Base-by-base conservation (phyloP, 2,113 vertebrate species). In the Rhizomys pruinosus region DNA sequence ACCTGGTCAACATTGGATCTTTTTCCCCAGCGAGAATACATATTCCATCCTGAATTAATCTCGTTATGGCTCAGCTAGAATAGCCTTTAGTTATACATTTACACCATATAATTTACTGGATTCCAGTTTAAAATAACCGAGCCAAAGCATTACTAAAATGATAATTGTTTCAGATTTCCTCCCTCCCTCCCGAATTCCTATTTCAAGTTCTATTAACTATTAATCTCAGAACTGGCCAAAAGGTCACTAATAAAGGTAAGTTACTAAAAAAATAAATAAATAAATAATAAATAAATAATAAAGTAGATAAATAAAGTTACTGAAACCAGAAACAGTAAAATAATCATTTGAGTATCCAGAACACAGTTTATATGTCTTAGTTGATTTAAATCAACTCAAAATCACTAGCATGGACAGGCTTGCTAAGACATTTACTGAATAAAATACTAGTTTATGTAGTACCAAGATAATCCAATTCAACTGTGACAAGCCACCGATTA, bases 201-300 rank as follows among this genome's bases (percentile, higher is more conserved):
- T n/a, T n/a, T n/a, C n/a, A n/a, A 85, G 71, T 72, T n/a, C 74
- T 92, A 84, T 86, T 77, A 94, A 96, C 93, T 76, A 92, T 96
- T 94, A 94, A 93, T 68, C 74, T 90, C 27, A 32, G 90, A 44
- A 93, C 27, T 90, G 34, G 55, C 84, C 20, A 91, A 97, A 89
- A 64, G 77, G 85, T 90, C 39, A 88, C 39, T 52, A 92, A n/a
- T 37, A 79, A 92, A 94, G 57, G 27, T 52, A 84, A 92, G 55
- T 76, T 74, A n/a, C n/a, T n/a, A n/a, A n/a, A n/a, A n/a, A n/a
- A n/a, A n/a, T n/a, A n/a, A n/a, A n/a, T n/a, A n/a, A n/a, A n/a
- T n/a, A n/a, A n/a, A n/a, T n/a, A n/a, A n/a, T n/a, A n/a, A n/a
- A n/a, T n/a, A n/a, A n/a, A n/a, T n/a, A n/a, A n/a, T n/a, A n/a